Conservation (phyloP, 2,113 vertebrate species). For the Myodes glareolus region DNA sequence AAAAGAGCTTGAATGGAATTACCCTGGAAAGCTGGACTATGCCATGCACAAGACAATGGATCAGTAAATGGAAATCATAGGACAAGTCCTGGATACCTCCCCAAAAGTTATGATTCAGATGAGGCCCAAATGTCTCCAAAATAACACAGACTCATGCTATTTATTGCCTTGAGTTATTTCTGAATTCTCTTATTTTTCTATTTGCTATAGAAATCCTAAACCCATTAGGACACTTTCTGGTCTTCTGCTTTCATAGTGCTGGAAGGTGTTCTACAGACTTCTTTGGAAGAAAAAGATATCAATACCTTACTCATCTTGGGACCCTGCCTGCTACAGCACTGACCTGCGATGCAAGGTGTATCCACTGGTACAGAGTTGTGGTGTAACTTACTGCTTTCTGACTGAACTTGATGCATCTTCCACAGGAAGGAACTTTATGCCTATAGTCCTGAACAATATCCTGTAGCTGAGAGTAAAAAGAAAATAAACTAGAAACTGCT, state of each 20-base stretch:
- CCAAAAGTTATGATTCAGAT: not conserved
- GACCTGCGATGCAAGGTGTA: not conserved
- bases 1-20: not conserved
- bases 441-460: not conserved
- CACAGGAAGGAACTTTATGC: not conserved
- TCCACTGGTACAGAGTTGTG: no score
- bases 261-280: not conserved
- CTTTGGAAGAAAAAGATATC: not conserved
- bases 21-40: no score
- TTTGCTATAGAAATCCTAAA: not conserved
- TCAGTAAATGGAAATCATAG: not conserved
- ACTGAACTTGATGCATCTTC: not conserved
- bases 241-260: not conserved
- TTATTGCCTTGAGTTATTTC: not conserved
- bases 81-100: not conserved
- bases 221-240: not conserved
- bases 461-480: rapidly evolving
- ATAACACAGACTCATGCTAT: not conserved
- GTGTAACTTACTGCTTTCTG: not conserved
- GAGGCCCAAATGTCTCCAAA: not conserved
- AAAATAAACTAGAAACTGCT: not conserved
- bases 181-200: not conserved
- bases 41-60: not conserved
- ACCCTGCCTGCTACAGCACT: rapidly evolving
- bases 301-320: not conserved